Base-by-base conservation (phyloP, 2,888 invertebrate species). In the Platycnemis pennipes region DNA sequence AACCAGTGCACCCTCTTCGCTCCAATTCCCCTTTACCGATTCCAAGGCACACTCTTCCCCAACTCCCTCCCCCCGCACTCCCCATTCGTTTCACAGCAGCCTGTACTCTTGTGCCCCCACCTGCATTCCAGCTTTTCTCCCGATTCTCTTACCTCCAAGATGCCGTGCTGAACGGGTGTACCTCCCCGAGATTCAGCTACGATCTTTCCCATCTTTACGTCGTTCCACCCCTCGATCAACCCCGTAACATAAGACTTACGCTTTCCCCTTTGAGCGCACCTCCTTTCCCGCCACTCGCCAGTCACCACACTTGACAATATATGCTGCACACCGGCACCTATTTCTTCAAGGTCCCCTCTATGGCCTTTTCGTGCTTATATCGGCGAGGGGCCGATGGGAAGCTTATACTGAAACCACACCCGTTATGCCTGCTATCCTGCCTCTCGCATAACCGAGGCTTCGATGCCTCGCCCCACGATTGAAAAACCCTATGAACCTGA, bases 341-440 rank as follows among this genome's bases (percentile, higher is more conserved):
- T 77, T 77, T 77, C 77, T 7, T 2, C 31, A 22, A 16, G 8
- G 31, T 37, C 77, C 31, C 77, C 11, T 4, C 8, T 8, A 26
- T 7, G 19, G 63, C 13, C 77, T 77, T 13, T 37, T 26, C 31
- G 31, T n/a, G 11, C 31, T 5, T 11, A 31, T 77, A 77, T n/a
- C 44, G 69, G 63, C 63, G 69, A 63, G 63, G 63, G 53, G 37
- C 37, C 26, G 63, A 42, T 22, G n/a, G 63, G 69, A 91, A 91
- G 42, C 91, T 69, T 91, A 91, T 44, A n/a, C 91, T 45, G 44
- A 91, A 91, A 63, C 63, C 91, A 44, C 77, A 77, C 13, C 37
- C 77, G 31, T 77, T 13, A 77, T 8, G 63, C 26, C 63, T 13
- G 37, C 37, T 31, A 31, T 37, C 77, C 77, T 37, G 31, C 37